phyloP scores from a whole-genome alignment of 2,797 vertebrate species.

The Sphaeramia orbicularis region DNA sequence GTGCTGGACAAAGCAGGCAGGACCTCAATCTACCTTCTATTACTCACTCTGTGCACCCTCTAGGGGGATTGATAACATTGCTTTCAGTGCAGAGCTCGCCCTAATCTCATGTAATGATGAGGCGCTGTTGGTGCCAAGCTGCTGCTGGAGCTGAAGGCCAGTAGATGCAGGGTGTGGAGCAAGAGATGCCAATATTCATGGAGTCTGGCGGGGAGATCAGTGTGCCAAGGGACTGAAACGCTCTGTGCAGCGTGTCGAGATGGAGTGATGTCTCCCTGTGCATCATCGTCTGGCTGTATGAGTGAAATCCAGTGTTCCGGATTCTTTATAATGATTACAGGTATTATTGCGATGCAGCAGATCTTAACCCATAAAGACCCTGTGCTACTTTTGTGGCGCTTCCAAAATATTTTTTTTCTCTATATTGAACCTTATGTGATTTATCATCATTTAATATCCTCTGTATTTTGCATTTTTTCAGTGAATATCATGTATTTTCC shows the following conservation, averaged over 20 bases:
- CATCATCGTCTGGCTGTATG: constrained; percentile 29
- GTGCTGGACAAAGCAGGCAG: constrained; percentile 51
- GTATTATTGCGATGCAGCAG: constrained; percentile 11
- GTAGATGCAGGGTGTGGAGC: constrained; percentile 64
- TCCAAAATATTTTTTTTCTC: too few species aligned
- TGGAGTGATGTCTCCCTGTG: constrained; percentile 34
- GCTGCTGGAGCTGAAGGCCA: constrained; percentile 64
- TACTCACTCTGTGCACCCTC: constrained; percentile 44
- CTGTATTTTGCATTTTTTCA: too few species aligned
- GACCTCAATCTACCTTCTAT: constrained; percentile 49
- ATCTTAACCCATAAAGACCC: constrained; percentile 1
- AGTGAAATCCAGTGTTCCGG: constrained; percentile 8
- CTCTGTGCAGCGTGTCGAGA: constrained; percentile 32
- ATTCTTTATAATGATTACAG: constrained; percentile 40
- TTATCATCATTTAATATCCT: too few species aligned
- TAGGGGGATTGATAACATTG: constrained; percentile 51
- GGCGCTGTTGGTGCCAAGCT: constrained; percentile 72
- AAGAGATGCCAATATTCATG: constrained; percentile 64
- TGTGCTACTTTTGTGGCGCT: too few species aligned
- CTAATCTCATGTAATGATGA: constrained; percentile 71
- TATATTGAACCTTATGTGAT: too few species aligned
- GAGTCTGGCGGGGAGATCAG: constrained; percentile 62
- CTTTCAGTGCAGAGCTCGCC: constrained; percentile 61
- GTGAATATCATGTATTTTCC: too few species aligned
- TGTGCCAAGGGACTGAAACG: constrained; percentile 51